These are phyloP conservation scores for Tragopan temminckii DNA, from an alignment of 2,797 vertebrate genomes.

Conservation along the genomic window DNA sequence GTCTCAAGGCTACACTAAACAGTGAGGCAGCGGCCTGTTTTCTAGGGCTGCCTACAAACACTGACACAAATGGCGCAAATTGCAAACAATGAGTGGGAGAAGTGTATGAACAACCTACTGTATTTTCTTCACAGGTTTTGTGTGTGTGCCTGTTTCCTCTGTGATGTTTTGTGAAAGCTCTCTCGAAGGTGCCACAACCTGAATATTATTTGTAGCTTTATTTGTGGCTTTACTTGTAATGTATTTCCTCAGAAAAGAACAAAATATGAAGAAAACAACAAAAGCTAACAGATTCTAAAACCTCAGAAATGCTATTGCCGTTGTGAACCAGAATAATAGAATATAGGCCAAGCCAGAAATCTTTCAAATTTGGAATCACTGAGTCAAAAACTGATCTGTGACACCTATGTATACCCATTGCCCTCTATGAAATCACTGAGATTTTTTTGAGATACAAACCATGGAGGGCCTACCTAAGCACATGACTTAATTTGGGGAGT, in stretches of 20 bases:
- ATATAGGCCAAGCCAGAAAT: background rate
- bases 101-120: conserved; percentile 31
- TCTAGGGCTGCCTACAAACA: conserved; percentile 16
- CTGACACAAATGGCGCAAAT: background rate
- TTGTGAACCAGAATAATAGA: background rate
- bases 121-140: conserved; percentile 63
- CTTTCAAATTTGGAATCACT: background rate
- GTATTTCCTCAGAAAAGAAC: conserved; percentile 12
- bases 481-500: conserved; percentile 43
- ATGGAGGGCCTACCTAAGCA: conserved; percentile 8
- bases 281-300: conserved; percentile 49
- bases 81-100: conserved; percentile 56
- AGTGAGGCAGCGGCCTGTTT: background rate
- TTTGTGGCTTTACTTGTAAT: background rate
- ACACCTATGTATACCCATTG: conserved; percentile 2
- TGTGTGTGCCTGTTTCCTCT: conserved; percentile 25
- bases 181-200: conserved; percentile 40
- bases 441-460: background rate
- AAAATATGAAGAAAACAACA: background rate
- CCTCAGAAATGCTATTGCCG: conserved; percentile 31
- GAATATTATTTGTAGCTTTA: conserved; percentile 34
- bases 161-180: conserved; percentile 27
- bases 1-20: conserved; percentile 4
- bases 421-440: conserved; percentile 12
- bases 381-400: background rate